Conservation (phyloP, 2,113 vertebrate genomes). For the Serinus canaria region DNA sequence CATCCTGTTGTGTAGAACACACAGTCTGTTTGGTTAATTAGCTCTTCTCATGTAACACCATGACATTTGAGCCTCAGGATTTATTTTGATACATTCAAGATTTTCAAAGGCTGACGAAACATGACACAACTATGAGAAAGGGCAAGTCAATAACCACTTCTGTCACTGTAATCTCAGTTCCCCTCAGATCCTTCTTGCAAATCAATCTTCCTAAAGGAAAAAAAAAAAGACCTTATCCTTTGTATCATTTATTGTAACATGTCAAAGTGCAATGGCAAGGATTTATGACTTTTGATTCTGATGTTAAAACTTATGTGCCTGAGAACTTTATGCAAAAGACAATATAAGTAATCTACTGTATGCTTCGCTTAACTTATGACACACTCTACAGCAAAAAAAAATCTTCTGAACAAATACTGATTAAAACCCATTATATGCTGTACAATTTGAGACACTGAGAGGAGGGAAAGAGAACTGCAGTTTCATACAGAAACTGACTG, state of each 20-base stretch:
- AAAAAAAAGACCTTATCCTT: neutral
- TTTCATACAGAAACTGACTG: neutral
- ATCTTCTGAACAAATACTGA: neutral
- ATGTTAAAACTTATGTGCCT: neutral
- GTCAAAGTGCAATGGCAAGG: neutral
- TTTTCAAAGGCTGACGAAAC: constrained; percentile 12
- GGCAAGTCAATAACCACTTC: neutral
- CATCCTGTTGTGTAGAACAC: neutral
- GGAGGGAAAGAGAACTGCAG: neutral
- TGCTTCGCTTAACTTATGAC: neutral
- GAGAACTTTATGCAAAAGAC: neutral
- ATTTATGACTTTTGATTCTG: neutral
- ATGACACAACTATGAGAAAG: neutral
- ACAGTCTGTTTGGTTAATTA: neutral
- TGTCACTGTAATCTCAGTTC: neutral
- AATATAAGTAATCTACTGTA: neutral
- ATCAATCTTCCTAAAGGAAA: neutral
- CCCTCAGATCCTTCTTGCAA: neutral
- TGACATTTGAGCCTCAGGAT: neutral
- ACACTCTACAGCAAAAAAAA: neutral
- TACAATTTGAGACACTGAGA: neutral
- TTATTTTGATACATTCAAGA: neutral
- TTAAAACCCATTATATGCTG: neutral
- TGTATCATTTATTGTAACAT: neutral
- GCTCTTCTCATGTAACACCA: neutral